Conservation (phyloP, 2,113 vertebrate genomes). For the Barbus barbus region DNA sequence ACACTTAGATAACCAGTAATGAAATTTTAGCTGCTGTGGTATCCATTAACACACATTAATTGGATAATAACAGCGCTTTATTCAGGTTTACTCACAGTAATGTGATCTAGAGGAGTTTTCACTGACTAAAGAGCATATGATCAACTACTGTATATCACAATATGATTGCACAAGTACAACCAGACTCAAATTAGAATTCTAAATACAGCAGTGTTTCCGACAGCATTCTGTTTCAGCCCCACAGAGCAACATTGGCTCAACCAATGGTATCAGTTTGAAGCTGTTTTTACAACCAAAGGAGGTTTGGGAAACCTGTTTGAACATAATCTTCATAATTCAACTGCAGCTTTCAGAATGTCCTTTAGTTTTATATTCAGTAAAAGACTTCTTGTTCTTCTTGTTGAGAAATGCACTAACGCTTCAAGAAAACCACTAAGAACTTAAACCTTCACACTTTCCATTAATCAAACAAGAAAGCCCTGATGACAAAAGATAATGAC, state of each 20-base stretch:
- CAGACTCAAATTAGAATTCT: not conserved
- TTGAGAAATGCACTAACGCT: too few relatives aligned
- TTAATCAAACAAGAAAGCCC: not conserved
- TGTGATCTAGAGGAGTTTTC: not conserved
- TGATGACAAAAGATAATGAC: not conserved
- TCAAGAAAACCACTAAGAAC: not conserved
- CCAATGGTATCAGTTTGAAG: not conserved
- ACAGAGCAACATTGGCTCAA: not conserved
- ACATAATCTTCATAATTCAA: not conserved
- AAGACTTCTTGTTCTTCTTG: too few relatives aligned
- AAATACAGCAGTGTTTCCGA: not conserved
- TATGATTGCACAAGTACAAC: not conserved
- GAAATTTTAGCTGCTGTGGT: too few relatives aligned
- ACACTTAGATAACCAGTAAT: too few relatives aligned
- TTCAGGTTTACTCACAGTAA: conserved; percentile 30
- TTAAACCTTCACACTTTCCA: not conserved
- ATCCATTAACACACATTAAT: too few relatives aligned
- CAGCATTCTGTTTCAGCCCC: not conserved
- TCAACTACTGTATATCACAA: not conserved
- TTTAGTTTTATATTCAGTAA: too few relatives aligned
- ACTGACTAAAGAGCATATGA: conserved; percentile 19
- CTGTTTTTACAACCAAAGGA: too few relatives aligned
- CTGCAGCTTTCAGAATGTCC: not conserved
- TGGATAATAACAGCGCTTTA: not conserved
- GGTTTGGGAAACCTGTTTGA: not conserved